Evolutionary conservation across 2,888 invertebrate genomes (phyloP).

Genomic region (Drosophila mulleri): DNA sequence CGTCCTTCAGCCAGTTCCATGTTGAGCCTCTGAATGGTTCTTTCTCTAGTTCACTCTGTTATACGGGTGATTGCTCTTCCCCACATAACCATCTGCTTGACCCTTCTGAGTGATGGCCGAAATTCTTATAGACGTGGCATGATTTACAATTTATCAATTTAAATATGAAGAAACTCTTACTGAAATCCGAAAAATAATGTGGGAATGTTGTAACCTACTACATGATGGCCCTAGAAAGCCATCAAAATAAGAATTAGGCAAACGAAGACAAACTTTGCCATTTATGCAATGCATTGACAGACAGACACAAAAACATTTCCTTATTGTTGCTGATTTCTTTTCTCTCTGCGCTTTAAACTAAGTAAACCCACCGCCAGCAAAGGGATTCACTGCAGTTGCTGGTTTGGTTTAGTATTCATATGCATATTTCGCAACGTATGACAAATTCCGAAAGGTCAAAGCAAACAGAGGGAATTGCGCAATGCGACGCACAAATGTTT

Average conservation of each 20-base stretch:
- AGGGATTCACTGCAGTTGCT: constrained; percentile 25
- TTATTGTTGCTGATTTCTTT: neutral
- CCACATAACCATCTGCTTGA: neutral
- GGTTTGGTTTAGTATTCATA: constrained; percentile 20
- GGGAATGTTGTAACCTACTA: no score
- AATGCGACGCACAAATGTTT: constrained; percentile 45
- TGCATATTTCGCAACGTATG: constrained; percentile 17
- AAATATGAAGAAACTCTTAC: neutral
- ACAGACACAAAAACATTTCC: neutral
- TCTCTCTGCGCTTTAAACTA: neutral
- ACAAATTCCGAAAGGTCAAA: constrained; percentile 23
- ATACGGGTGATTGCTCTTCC: neutral
- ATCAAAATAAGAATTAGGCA: neutral
- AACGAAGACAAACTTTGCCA: neutral
- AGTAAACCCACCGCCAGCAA: constrained; percentile 12
- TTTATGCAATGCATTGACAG: neutral
- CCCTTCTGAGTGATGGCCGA: neutral
- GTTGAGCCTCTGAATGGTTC: neutral
- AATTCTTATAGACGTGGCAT: neutral
- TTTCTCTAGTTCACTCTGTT: neutral
- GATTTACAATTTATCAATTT: neutral
- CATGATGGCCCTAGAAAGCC: neutral
- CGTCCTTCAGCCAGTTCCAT: neutral
- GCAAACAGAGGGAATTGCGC: constrained; percentile 35
- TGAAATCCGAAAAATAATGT: neutral